Evolutionary conservation across 2,888 invertebrate species (phyloP), one percentile per base, ranked within the genome.

Genomic region (Lepidonotus clava): DNA sequence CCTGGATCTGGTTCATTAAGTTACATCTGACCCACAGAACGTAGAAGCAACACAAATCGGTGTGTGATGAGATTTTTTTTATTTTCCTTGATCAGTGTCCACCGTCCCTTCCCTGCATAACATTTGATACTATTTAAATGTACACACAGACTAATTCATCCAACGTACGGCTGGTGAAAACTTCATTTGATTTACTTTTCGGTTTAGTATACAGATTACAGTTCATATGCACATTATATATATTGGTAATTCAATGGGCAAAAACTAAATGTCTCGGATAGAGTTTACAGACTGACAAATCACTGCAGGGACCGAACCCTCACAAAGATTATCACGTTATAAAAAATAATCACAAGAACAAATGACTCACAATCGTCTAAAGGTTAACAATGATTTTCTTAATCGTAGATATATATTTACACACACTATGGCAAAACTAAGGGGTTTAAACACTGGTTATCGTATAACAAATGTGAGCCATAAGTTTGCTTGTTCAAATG

Each of bases 181-280:
- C 38, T 71, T 71, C 38, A 36, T 71, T 71, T 71, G 38, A 71
- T 71, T 71, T 36, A 71, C 38, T 36, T 71, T n/a, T 71, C 66
- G 21, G 38, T 71, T 71, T 71, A 38, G 38, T 71, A 14, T 56
- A 56, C 24, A n/a, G 11, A 56, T n/a, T 71, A 71, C 71, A 71
- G 18, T 34, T 34, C 34, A 71, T 71, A 71, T 71, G 71, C 71
- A 71, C 71, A 71, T 36, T 71, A 71, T 71, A 71, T 71, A 71
- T 71, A 71, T 71, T 24, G 71, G 36, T 71, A 71, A 36, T 71
- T 11, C 34, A 21, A 36, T 71, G 71, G 71, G 71, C 71, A 38
- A 71, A n/a, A n/a, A 71, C 38, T 71, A 71, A 71, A 2, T 18
- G 38, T 34, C 18, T 36, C 14, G 34, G 71, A 38, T 38, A 46